Evolutionary conservation across 2,113 vertebrate genomes (phyloP), one percentile per base, ranked within the genome.

Genomic region (Tricholaema leucomelas): DNA sequence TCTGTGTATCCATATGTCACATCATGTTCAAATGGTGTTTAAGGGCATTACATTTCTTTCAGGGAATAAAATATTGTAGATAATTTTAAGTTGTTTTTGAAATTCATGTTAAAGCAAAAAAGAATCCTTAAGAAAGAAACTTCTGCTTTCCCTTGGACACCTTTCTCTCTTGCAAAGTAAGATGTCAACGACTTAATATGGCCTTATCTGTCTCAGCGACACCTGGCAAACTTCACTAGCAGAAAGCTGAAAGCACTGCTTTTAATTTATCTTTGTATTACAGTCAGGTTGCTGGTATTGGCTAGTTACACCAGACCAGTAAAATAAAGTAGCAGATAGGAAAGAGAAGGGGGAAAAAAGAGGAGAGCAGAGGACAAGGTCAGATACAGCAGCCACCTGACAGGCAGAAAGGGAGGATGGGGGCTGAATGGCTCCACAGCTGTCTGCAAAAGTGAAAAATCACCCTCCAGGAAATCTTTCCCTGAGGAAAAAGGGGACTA

Each of bases 301-400:
- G 69, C 15, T 4, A 85, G 81, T 89, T 94, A 93, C 65, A 64
- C 56, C 1, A 5, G 60, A 33, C 91, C 83, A 79, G 82, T 85
- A 80, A 87, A 94, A 91, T 79, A 73, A 85, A 92, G 48, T 24
- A 92, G 81, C 46, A 93, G 81, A 82, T 71, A 91, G 64, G 31
- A 87, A 89, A 54, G 35, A 73, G 23, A 2, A 73, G 25, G 12
- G 5, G 6, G 2, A 31, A 36, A 67, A 35, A 48, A n/a, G 35
- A 20, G 25, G 19, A 60, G 30, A 54, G 38, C 0, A 3, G 54
- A 76, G 52, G 28, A 84, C 10, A 17, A 35, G 27, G n/a, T 54
- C 46, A 87, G 64, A 76, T 23, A 56, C 27, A 64, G 48, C 38
- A 69, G 19, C 21, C 58, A 85, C 44, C 50, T 56, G 59, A 48